Base-by-base conservation (phyloP, 2,888 invertebrate species). In the Bombylius discolor region DNA sequence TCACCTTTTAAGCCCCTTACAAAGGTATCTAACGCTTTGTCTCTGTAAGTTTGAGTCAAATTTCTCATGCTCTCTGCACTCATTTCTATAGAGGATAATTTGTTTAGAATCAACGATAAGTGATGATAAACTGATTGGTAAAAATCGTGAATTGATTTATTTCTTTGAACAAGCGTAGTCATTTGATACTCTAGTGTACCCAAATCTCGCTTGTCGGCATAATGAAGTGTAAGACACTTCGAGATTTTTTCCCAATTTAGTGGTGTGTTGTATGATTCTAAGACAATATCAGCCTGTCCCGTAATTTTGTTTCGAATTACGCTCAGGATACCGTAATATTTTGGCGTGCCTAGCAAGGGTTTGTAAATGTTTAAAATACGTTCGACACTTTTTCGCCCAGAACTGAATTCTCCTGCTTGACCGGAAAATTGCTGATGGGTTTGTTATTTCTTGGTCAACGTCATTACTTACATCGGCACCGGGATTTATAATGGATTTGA, bases 11-110 rank as follows among this genome's bases (percentile, higher is more conserved):
- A 58, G 11, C 61, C 61, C 31, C 60, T 51, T n/a, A 63, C 50
- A 42, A 63, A 63, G 2, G 62, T 61, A 51, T 64, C 62, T 7
- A 63, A 51, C 1, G 63, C 62, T 52, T 62, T 63, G 47, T 59
- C 56, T 39, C 62, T 36, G 45, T 63, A 61, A 4, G 59, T 55
- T 36, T 53, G 23, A n/a, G n/a, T n/a, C n/a, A n/a, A n/a, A n/a
- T n/a, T n/a, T n/a, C n/a, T n/a, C n/a, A n/a, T n/a, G n/a, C n/a
- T n/a, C n/a, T n/a, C n/a, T n/a, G n/a, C n/a, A n/a, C n/a, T n/a
- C n/a, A n/a, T n/a, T n/a, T n/a, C n/a, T n/a, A n/a, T n/a, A n/a
- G n/a, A n/a, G n/a, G n/a, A n/a, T n/a, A n/a, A n/a, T n/a, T n/a
- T n/a, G n/a, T n/a, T n/a, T n/a, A n/a, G n/a, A n/a, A n/a, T n/a